Evolutionary conservation across 2,797 vertebrate species (phyloP).

Genomic region (Xiphorhynchus erythropygius): DNA sequence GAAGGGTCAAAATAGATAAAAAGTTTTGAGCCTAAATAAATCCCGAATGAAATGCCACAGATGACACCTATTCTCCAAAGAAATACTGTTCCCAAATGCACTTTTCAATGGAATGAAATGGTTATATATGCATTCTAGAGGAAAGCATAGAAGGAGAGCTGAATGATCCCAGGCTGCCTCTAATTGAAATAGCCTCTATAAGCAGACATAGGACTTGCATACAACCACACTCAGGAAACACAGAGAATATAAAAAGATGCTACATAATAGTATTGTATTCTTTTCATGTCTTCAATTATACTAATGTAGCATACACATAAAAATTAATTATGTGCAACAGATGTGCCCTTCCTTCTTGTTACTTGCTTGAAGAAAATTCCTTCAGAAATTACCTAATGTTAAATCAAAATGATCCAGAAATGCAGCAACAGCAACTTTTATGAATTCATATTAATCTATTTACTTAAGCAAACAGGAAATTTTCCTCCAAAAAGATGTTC

Average conservation of each 20-base stretch:
- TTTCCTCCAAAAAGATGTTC: not conserved
- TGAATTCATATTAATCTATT: not conserved
- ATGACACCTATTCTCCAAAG: not conserved
- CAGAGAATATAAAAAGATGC: not conserved
- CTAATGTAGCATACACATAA: not conserved
- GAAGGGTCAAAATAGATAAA: not conserved
- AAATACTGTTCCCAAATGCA: not conserved
- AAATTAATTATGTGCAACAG: not conserved
- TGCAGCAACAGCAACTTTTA: not conserved
- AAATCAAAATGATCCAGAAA: not conserved
- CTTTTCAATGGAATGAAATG: not conserved
- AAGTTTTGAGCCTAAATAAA: not conserved
- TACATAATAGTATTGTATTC: not conserved
- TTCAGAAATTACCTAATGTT: not conserved
- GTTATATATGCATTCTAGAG: not conserved
- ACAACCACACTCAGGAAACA: not conserved
- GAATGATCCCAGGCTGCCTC: not conserved
- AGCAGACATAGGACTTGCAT: not conserved
- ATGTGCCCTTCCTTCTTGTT: not conserved
- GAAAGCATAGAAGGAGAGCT: not conserved
- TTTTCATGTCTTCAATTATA: not conserved
- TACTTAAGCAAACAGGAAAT: not conserved
- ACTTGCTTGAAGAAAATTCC: not conserved
- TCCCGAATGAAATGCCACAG: not conserved
- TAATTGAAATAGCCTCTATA: not conserved